phyloP scores from a whole-genome alignment of 1,140 invertebrate species.

The Ooceraea biroi region DNA sequence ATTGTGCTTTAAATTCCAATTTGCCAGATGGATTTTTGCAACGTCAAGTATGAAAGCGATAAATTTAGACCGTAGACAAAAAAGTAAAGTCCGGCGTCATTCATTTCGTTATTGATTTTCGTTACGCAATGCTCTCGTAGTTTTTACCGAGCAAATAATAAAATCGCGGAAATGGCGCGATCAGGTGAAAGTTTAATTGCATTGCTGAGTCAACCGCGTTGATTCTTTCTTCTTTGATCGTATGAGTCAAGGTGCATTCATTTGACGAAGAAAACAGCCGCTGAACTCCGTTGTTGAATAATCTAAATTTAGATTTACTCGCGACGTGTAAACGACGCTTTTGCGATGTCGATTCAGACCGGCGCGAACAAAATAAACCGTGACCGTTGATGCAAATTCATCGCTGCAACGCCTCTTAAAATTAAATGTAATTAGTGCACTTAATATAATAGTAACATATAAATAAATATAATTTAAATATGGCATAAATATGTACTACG shows the following conservation, averaged over 20 bases:
- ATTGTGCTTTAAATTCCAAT: slow-evolving; percentile 9
- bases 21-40: background rate
- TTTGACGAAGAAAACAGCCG: slow-evolving; percentile 50
- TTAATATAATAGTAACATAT: background rate
- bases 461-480: background rate
- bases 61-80: slow-evolving; percentile 15
- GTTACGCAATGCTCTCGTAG: background rate
- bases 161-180: background rate
- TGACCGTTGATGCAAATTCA: background rate
- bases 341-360: slow-evolving; percentile 16
- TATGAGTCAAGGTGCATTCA: background rate
- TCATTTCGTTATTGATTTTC: slow-evolving; percentile 5
- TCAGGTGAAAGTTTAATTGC: slow-evolving; percentile 9
- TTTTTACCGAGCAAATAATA: slow-evolving; percentile 1
- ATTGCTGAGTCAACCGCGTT: background rate
- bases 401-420: background rate
- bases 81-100: background rate
- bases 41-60: background rate
- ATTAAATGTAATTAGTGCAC: slow-evolving; percentile 8
- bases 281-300: slow-evolving; percentile 17
- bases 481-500: background rate
- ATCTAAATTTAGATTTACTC: slow-evolving; percentile 67
- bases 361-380: slow-evolving; percentile 4
- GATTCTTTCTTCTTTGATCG: background rate
- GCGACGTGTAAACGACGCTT: slow-evolving; percentile 35